Conservation (phyloP, 2,113 vertebrate species). For the Progne subis region DNA sequence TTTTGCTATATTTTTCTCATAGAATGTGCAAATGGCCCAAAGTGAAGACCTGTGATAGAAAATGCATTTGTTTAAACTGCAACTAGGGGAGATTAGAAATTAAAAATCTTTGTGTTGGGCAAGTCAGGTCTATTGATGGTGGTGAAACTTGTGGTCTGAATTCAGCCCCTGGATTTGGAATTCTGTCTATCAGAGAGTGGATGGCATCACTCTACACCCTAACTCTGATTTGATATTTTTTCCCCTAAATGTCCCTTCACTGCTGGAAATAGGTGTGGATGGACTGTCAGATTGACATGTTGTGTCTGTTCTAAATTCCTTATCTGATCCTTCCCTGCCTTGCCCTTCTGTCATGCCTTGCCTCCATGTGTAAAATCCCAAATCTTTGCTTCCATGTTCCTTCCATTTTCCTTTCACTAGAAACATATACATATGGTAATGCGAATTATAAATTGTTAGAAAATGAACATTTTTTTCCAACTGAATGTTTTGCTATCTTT, state of each 20-base stretch:
- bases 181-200: not conserved
- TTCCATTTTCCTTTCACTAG: not conserved
- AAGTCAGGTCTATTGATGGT: not conserved
- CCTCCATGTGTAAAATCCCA: not conserved
- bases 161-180: not conserved
- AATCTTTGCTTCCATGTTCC: not conserved
- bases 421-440: not conserved
- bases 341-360: not conserved
- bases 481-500: not conserved
- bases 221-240: not conserved
- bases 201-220: not conserved
- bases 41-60: not conserved
- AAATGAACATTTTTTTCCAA: not conserved
- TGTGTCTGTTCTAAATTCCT: not conserved
- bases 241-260: not conserved
- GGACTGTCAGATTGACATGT: not conserved
- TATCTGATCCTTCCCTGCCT: not conserved
- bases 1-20: not conserved
- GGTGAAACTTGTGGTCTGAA: not conserved
- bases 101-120: not conserved
- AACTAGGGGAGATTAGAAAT: not conserved
- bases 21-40: not conserved
- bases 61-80: not conserved
- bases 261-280: not conserved
- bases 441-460: not conserved